Evolutionary conservation across 2,113 vertebrate species (phyloP).

Genomic region (Caranx melampygus): DNA sequence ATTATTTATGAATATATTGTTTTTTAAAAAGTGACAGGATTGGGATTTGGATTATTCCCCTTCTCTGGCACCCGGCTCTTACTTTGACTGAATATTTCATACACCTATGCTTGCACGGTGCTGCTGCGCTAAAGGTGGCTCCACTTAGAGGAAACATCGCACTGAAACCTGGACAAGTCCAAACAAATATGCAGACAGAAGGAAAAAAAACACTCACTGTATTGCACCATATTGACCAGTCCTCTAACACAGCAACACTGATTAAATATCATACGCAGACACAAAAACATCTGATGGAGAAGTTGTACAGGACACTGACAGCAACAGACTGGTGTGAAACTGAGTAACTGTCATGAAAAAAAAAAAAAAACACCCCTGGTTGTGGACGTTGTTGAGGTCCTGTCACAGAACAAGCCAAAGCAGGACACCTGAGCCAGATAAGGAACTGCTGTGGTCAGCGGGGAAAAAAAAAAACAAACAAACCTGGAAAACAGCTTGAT

Average conservation of each 20-base stretch:
- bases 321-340: not conserved
- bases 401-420: slow-evolving; percentile 7
- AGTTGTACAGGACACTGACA: not conserved
- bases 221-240: not conserved
- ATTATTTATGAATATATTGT: too few relatives aligned
- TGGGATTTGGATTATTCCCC: too few relatives aligned
- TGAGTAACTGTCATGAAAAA: not conserved
- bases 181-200: not conserved
- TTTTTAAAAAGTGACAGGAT: too few relatives aligned
- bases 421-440: slow-evolving; percentile 7
- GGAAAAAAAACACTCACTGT: slow-evolving; percentile 3
- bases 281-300: not conserved
- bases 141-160: too few relatives aligned
- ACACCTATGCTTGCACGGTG: too few relatives aligned
- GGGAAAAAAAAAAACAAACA: not conserved
- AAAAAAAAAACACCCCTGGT: not conserved
- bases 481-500: not conserved
- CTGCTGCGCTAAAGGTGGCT: too few relatives aligned
- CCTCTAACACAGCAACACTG: not conserved
- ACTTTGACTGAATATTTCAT: too few relatives aligned
- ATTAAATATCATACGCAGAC: not conserved
- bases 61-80: too few relatives aligned
- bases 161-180: too few relatives aligned
- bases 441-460: slow-evolving; percentile 9
- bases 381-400: not conserved